phyloP scores from a whole-genome alignment of 2,113 vertebrate genomes.

The Cariama cristata region DNA sequence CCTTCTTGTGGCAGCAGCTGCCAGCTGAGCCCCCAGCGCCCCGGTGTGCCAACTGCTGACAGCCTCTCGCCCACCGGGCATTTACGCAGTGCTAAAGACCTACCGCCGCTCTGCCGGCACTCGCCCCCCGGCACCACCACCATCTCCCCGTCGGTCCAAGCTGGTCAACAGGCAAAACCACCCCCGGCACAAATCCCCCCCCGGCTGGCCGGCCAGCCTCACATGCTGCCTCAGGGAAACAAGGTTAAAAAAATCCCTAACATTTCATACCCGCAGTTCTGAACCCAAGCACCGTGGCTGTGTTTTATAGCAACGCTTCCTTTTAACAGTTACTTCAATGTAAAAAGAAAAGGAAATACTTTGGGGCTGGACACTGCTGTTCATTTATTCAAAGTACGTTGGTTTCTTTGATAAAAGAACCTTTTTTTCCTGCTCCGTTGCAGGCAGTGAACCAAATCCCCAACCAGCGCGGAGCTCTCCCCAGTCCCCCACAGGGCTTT shows the following conservation, averaged over 20 bases:
- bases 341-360: not conserved
- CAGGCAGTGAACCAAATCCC: not conserved
- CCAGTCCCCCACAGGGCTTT: too few relatives aligned
- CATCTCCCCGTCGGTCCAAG: rapidly evolving
- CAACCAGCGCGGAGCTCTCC: not conserved
- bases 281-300: not conserved
- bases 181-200: not conserved
- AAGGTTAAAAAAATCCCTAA: not conserved
- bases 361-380: not conserved
- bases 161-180: not conserved
- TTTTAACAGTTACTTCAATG: not conserved
- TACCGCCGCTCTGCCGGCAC: not conserved
- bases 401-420: not conserved
- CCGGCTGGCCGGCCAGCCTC: not conserved
- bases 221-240: not conserved
- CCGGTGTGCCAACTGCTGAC: rapidly evolving
- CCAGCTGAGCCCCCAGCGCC: not conserved
- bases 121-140: rapidly evolving
- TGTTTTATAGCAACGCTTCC: not conserved
- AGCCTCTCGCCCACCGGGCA: not conserved
- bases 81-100: not conserved
- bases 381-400: not conserved
- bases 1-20: not conserved
- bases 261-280: not conserved
- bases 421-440: not conserved